Evolutionary conservation across 2,888 invertebrate species (phyloP).

Genomic region (Eristalinus sepulchralis): DNA sequence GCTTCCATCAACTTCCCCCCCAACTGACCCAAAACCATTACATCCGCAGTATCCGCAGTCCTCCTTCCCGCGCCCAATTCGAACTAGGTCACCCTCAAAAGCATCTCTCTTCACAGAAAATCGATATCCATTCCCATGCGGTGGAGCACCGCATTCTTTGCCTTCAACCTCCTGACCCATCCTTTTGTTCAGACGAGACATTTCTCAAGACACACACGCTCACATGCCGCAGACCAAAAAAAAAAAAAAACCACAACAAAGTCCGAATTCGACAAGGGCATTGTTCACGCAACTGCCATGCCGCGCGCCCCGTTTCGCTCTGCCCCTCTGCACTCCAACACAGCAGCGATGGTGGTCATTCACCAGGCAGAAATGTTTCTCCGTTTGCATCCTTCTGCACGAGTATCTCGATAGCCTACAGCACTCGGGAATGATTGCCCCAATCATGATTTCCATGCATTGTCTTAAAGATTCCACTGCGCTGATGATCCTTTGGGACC

Average conservation of each 20-base stretch:
- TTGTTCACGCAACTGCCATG: slow-evolving; percentile 61
- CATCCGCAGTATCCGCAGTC: too few relatives aligned
- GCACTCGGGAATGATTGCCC: slow-evolving; percentile 60
- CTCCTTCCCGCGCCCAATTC: too few relatives aligned
- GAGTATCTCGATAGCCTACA: slow-evolving; percentile 47
- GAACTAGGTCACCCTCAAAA: background rate
- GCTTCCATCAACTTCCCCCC: background rate
- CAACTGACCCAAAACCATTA: background rate
- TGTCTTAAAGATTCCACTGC: slow-evolving; percentile 64
- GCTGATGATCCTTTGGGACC: slow-evolving; percentile 64
- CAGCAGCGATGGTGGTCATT: slow-evolving; percentile 46
- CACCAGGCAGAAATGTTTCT: slow-evolving; percentile 7
- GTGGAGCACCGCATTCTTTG: background rate
- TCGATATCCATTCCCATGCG: background rate
- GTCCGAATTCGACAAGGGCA: slow-evolving; percentile 53
- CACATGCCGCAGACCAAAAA: slow-evolving; percentile 1
- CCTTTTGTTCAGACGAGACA: slow-evolving; percentile 31
- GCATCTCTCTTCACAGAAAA: background rate
- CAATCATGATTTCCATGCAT: slow-evolving; percentile 68
- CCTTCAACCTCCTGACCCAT: slow-evolving; percentile 45
- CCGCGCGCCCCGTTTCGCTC: slow-evolving; percentile 32
- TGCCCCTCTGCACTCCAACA: too few relatives aligned
- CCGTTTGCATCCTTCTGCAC: slow-evolving; percentile 1
- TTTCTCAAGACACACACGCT: background rate
- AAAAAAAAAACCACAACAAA: slow-evolving; percentile 13